Evolutionary conservation across 1,140 invertebrate genomes (phyloP), one percentile per base, ranked within the genome.

Genomic region (Camponotus pennsylvanicus): DNA sequence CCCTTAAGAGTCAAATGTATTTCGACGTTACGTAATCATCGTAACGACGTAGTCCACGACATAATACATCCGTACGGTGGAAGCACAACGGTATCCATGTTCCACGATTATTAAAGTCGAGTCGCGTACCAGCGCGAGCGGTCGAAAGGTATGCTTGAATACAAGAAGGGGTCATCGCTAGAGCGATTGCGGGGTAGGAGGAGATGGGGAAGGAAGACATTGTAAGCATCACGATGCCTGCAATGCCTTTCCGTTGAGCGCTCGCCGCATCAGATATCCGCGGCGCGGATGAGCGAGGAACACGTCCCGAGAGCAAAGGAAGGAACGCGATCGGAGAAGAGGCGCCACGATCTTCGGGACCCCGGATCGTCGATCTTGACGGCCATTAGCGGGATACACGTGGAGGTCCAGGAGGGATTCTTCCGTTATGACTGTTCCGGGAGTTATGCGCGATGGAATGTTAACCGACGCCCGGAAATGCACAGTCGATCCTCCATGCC

Each of bases 341-440:
- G 82, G 88, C 90, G 84, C 87, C 78, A 73, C 70, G 89, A 79
- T 90, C 80, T 21, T 84, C 89, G 79, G 78, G 75, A 85, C 55
- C 69, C 52, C 49, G 67, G 85, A 90, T 90, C 89, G 88, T 89
- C 88, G 89, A 90, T 90, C 88, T 85, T 85, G 89, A 90, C 89
- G 88, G 80, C 88, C 88, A 90, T 90, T 90, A 90, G 86, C 42
- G 88, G 88, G 83, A 32, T 88, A 90, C 70, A 90, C 86, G 88
- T 80, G 79, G 64, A 80, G 84, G 71, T 85, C 61, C 42, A n/a
- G 1, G 15, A 8, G 61, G 27, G 42, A 90, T 87, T 90, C 89
- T 90, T 90, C 78, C 75, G 34, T 57, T 45, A 49, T 86, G 59
- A 70, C 45, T 45, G 64, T 82, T 63, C 76, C 70, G 52, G 66